These are phyloP conservation scores for Leptinotarsa tumamoca DNA, from an alignment of 2,888 invertebrate species.

Conservation along the genomic window DNA sequence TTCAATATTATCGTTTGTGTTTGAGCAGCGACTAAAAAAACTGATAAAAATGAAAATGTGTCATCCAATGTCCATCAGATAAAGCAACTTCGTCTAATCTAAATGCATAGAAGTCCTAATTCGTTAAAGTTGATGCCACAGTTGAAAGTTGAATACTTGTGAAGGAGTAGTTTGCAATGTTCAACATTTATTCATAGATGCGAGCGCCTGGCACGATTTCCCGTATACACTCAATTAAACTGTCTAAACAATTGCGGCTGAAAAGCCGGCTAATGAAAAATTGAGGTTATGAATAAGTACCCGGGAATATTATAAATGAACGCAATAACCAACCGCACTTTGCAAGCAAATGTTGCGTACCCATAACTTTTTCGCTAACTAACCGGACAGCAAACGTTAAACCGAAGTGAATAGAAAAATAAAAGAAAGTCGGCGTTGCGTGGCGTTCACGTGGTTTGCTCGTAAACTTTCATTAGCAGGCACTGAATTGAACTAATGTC, in stretches of 20 bases:
- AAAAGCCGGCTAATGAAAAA: constrained; percentile 20
- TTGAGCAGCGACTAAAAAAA: no score
- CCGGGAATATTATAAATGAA: constrained; percentile 30
- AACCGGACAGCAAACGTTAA: constrained; percentile 54
- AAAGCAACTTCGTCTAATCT: no score
- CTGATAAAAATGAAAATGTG: no score
- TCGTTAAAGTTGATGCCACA: neutral
- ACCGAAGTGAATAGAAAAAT: constrained; percentile 50
- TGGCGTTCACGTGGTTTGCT: constrained; percentile 58
- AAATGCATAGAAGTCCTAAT: neutral
- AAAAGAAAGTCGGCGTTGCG: constrained; percentile 34
- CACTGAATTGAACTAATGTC: constrained; percentile 67
- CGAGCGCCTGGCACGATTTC: neutral
- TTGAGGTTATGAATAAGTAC: constrained; percentile 18
- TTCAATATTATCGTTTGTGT: no score
- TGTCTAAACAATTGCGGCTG: constrained; percentile 11
- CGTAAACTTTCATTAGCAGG: constrained; percentile 67
- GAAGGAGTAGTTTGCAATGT: neutral
- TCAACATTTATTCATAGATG: neutral
- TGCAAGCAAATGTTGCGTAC: constrained; percentile 46
- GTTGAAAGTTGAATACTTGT: neutral
- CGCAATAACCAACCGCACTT: constrained; percentile 36
- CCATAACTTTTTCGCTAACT: constrained; percentile 53
- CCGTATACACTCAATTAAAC: constrained; percentile 12
- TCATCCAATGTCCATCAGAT: no score